Evolutionary conservation across 2,888 invertebrate species (phyloP), one percentile per base, ranked within the genome.

Genomic region (Ptilodon capucinus): DNA sequence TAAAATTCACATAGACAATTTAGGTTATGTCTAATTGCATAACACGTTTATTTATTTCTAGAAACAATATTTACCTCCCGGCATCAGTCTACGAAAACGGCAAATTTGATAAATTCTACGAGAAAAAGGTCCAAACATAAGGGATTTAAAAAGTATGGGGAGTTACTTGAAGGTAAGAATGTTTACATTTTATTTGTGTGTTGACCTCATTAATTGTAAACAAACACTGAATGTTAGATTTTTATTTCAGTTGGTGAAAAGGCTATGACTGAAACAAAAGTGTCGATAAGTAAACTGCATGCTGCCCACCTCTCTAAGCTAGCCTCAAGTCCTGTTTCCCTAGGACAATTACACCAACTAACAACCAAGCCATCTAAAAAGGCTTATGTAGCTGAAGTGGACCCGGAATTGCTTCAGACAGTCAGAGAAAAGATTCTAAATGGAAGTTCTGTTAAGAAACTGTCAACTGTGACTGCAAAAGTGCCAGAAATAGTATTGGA

Each of bases 281-380:
- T 95, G 1, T 91, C 93, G 14, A 92, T 96, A 9, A 92, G 92
- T 58, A 95, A 94, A 65, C 79, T 96, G 25, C 93, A 92, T 65
- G 92, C 95, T 5, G 89, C 92, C 44, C 94, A 95, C 69, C 77
- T 96, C 4, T 93, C 95, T 11, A 89, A 93, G 55, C 89, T 96
- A 46, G 93, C 95, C 0, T 76, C 92, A 58, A 84, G 93, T 78
- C 76, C 92, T 39, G 91, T 93, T 0, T 91, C 92, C 38, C 80
- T 93, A 30, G 92, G 92, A 32, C 92, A 94, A 68, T 76, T 93
- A 4, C 91, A 93, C 68, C 92, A 92, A 73, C 74, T 94, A 16
- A 92, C 92, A 50, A 70, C 62, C 45, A 83, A 81, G 51, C 44
- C 75, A 36, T 11, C 44, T 0, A 81, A 80, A 46, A 80, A 69